Percentiles rank a stretch among this genome's conserved stretches.
Conservation (phyloP, 2,113 vertebrate genomes). For the Saccopteryx leptura region DNA sequence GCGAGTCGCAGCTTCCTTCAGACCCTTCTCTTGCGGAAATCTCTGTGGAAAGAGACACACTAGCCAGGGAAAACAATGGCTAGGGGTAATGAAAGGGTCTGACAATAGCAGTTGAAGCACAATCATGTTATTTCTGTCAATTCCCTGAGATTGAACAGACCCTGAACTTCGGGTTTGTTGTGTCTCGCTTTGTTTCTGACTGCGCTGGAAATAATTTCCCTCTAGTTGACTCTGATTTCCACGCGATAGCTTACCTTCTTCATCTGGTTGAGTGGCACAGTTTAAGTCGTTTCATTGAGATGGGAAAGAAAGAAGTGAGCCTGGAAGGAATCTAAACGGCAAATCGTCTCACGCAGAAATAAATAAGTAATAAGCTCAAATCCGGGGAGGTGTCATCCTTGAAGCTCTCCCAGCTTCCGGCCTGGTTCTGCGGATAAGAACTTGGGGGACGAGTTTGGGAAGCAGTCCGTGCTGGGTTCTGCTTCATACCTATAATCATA, state of each 20-base stretch:
- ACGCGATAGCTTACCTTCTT: background rate
- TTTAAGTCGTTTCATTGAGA: background rate
- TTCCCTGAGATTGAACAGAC: conserved; percentile 11
- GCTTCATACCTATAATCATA: background rate
- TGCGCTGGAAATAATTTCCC: background rate
- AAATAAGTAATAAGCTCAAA: background rate
- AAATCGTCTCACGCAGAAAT: background rate
- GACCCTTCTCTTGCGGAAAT: background rate
- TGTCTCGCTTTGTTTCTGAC: background rate
- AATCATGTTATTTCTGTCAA: conserved; percentile 8
- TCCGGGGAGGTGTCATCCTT: conserved; percentile 5
- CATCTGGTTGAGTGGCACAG: background rate
- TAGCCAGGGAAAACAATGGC: background rate
- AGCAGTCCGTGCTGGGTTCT: background rate
- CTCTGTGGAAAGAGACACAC: background rate
- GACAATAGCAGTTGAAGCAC: conserved; percentile 28
- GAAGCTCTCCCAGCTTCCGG: background rate
- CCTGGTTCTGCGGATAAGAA: background rate
- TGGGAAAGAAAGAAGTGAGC: background rate
- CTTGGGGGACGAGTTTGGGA: background rate
- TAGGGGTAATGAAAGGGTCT: background rate
- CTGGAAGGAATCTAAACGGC: background rate
- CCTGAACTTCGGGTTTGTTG: conserved; percentile 1
- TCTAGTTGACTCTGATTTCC: background rate
- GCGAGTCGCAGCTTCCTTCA: conserved; percentile 43